Conservation (phyloP, 2,888 invertebrate species). For the Oligia strigilis region DNA sequence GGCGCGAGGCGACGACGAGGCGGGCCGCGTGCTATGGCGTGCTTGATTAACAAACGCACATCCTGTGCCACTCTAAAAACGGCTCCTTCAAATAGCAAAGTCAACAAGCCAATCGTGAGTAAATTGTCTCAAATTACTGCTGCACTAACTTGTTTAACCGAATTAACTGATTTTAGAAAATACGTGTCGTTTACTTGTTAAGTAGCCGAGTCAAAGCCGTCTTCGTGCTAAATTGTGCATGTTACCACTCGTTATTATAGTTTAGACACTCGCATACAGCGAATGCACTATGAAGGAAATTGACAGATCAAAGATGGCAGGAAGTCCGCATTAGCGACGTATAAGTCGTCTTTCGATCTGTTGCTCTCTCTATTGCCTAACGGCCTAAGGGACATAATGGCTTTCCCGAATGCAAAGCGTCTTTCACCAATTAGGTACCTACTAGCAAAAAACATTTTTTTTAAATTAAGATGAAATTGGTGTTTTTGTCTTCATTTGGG, state of each 20-base stretch:
- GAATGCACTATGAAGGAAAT: conserved; percentile 86
- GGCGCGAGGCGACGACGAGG: conserved; percentile 43
- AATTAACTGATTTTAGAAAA: conserved; percentile 86
- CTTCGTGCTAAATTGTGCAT: conserved; percentile 80
- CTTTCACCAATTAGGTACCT: conserved; percentile 11
- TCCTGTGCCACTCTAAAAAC: conserved; percentile 75
- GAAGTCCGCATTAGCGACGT: conserved; percentile 86
- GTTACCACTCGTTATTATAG: conserved; percentile 71
- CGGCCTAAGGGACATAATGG: conserved; percentile 33
- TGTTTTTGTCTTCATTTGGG: neutral
- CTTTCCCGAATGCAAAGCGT: conserved; percentile 27
- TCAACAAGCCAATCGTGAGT: conserved; percentile 81
- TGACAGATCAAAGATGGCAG: conserved; percentile 86
- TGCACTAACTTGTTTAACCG: conserved; percentile 83
- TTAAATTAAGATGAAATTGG: neutral
- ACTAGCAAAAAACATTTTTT: neutral
- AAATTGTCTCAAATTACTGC: conserved; percentile 86
- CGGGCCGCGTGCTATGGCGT: conserved; percentile 69
- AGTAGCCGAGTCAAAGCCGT: conserved; percentile 37
- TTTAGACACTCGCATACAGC: conserved; percentile 77
- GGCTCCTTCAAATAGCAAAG: conserved; percentile 79
- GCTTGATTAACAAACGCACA: conserved; percentile 74
- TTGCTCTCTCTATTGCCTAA: conserved; percentile 72
- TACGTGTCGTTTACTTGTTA: conserved; percentile 66
- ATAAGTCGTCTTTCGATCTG: conserved; percentile 80